phyloP scores from a whole-genome alignment of 2,888 invertebrate species.

The Drosophila rubida region DNA sequence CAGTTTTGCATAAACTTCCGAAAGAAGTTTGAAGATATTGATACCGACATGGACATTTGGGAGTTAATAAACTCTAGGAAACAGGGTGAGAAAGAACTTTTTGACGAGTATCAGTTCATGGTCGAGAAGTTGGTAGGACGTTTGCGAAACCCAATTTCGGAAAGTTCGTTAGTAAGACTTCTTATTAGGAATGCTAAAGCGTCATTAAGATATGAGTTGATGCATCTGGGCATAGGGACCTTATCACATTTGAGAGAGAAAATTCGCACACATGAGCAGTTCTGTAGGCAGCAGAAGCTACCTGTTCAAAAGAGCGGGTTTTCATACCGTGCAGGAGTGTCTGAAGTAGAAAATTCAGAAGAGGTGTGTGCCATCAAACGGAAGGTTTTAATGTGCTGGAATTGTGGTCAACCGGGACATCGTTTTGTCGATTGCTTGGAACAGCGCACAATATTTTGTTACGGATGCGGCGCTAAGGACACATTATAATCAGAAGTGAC shows the following conservation, averaged over 20 bases:
- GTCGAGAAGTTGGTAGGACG: no score
- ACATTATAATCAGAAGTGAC: background rate
- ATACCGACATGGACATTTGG: no score
- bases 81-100: no score
- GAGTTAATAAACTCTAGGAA: no score
- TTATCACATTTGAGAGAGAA: constrained; percentile 5
- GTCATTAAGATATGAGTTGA: constrained; percentile 1
- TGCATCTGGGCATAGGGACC: constrained; percentile 4
- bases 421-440: background rate
- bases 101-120: no score
- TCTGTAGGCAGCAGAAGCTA: background rate
- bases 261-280: constrained; percentile 10
- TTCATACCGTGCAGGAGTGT: background rate
- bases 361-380: no score
- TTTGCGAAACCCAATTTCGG: no score
- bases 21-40: no score
- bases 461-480: background rate
- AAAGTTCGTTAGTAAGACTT: no score
- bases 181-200: background rate
- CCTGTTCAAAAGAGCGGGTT: no score
- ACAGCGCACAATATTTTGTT: background rate
- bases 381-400: no score
- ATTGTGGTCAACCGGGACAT: background rate
- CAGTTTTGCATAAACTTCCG: no score
- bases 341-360: background rate